Conservation (phyloP, 2,888 invertebrate genomes). For the Spilarctia lutea region DNA sequence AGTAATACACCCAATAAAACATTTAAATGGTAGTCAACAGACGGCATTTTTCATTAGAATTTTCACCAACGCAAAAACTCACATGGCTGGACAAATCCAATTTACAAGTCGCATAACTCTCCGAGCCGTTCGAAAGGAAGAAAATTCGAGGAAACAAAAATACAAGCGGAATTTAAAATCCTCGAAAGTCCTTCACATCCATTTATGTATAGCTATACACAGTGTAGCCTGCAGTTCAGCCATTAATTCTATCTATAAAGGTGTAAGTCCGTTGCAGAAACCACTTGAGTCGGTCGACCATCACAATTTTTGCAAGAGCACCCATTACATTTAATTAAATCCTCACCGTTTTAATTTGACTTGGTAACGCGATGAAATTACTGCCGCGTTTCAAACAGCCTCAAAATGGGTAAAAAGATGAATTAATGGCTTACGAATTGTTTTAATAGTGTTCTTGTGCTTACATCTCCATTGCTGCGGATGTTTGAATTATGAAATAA, state of each 20-base stretch:
- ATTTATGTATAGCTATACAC: slow-evolving; percentile 14
- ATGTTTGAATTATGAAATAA: slow-evolving; percentile 17
- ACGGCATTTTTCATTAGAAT: background rate
- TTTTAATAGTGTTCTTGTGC: slow-evolving; percentile 36
- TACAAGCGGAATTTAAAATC: slow-evolving; percentile 50
- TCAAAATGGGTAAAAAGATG: slow-evolving; percentile 50
- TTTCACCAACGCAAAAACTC: slow-evolving; percentile 21
- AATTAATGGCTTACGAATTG: slow-evolving; percentile 55
- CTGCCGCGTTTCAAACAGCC: slow-evolving; percentile 62
- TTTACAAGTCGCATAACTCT: slow-evolving; percentile 32
- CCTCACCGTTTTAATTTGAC: slow-evolving; percentile 83
- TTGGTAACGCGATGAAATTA: slow-evolving; percentile 73
- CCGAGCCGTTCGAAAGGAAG: slow-evolving; percentile 31
- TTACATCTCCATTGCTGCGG: slow-evolving; percentile 14
- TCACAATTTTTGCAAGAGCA: slow-evolving; percentile 77
- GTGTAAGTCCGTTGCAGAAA: slow-evolving; percentile 70
- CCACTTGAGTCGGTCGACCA: slow-evolving; percentile 55
- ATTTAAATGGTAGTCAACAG: background rate
- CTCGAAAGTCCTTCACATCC: slow-evolving; percentile 53
- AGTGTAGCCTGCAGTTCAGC: slow-evolving; percentile 22
- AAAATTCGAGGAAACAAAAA: slow-evolving; percentile 36
- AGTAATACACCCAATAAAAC: background rate
- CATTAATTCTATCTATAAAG: slow-evolving; percentile 66
- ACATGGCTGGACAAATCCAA: slow-evolving; percentile 28
- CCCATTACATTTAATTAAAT: slow-evolving; percentile 84